These are phyloP conservation scores for Indicator indicator DNA, from an alignment of 2,113 vertebrate species.

Conservation along the genomic window DNA sequence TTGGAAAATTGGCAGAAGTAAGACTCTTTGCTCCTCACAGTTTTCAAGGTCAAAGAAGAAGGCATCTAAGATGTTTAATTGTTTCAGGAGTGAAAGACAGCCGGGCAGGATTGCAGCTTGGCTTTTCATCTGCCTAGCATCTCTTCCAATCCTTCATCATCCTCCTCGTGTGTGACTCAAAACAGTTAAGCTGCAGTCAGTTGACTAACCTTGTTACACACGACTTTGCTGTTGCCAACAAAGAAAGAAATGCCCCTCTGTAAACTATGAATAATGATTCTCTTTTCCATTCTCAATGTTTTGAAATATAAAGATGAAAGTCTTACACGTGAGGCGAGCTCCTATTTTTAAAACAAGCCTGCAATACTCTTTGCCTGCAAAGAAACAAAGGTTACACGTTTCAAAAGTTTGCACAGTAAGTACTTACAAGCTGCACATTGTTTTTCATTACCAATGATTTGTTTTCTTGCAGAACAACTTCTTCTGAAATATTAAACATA, in stretches of 20 bases:
- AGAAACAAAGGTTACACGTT: constrained; percentile 58
- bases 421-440: constrained; percentile 70
- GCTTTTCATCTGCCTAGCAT: not conserved
- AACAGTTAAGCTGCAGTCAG: rapidly evolving
- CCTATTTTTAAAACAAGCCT: constrained; percentile 13
- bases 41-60: not conserved
- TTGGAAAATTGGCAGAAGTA: not conserved
- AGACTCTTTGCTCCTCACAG: not conserved
- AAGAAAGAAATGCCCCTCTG: not conserved
- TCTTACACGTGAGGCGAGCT: not conserved
- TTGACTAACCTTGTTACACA: not conserved
- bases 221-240: not conserved
- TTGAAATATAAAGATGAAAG: not conserved
- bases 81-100: not conserved
- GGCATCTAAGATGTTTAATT: not conserved
- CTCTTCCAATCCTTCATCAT: not conserved
- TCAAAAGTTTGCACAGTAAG: constrained; percentile 66
- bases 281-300: not conserved
- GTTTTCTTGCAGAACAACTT: constrained; percentile 80
- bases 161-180: too few species aligned
- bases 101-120: not conserved
- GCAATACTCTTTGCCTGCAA: constrained; percentile 6
- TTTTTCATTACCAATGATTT: constrained; percentile 77
- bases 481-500: constrained; percentile 87
- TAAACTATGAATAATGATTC: not conserved